phyloP scores from a whole-genome alignment of 2,888 invertebrate genomes.

The Acrobasis consociella region DNA sequence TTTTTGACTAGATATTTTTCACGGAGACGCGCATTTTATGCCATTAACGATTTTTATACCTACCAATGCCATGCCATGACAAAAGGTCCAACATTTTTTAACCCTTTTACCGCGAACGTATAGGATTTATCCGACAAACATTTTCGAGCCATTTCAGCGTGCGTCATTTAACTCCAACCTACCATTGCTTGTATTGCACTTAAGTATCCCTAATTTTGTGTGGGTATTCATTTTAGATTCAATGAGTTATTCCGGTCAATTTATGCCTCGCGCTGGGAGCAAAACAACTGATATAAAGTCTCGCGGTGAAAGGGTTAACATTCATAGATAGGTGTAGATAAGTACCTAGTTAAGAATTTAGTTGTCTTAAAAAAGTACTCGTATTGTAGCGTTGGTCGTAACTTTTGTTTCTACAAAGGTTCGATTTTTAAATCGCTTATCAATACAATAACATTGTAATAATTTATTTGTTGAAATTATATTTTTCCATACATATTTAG shows the following conservation, averaged over 20 bases:
- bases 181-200: too few species aligned
- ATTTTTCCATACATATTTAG: slow-evolving; percentile 16
- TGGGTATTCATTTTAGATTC: too few species aligned
- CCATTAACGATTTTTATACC: slow-evolving; percentile 31
- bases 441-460: slow-evolving; percentile 20
- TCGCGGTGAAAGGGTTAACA: not conserved
- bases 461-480: slow-evolving; percentile 4
- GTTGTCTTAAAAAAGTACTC: not conserved
- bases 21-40: slow-evolving; percentile 44
- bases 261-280: too few species aligned
- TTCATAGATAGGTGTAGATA: not conserved
- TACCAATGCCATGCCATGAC: not conserved
- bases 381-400: slow-evolving; percentile 28
- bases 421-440: slow-evolving; percentile 2
- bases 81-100: slow-evolving; percentile 5
- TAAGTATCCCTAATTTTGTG: too few species aligned
- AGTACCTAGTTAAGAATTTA: not conserved
- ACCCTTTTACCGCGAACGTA: too few species aligned
- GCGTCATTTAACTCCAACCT: too few species aligned
- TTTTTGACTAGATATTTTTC: slow-evolving; percentile 39
- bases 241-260: too few species aligned
- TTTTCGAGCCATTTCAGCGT: too few species aligned
- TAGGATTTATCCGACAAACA: too few species aligned
- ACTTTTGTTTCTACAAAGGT: slow-evolving; percentile 6
- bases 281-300: too few species aligned